Conservation (phyloP, 2,113 vertebrate species). For the Delphinapterus leucas region DNA sequence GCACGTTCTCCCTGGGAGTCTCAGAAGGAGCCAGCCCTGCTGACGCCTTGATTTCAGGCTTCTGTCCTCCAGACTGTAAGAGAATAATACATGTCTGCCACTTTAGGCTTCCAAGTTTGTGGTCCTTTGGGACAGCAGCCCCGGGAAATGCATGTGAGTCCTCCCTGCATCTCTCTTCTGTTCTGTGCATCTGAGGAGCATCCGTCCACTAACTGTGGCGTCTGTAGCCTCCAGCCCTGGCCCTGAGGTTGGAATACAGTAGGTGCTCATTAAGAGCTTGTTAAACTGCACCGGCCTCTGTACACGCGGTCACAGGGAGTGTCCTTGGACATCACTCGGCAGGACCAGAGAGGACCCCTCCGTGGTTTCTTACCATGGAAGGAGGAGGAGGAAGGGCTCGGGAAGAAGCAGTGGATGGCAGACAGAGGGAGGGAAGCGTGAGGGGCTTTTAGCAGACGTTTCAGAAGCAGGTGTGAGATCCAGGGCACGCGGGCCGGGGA, state of each 20-base stretch:
- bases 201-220: rapidly evolving
- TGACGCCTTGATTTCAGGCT: not conserved
- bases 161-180: not conserved
- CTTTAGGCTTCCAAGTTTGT: too few relatives aligned
- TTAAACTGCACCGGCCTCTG: too few relatives aligned
- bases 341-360: not conserved
- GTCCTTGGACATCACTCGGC: rapidly evolving
- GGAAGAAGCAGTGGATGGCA: not conserved
- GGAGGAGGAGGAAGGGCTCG: too few relatives aligned
- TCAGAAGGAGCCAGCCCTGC: not conserved
- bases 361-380: not conserved
- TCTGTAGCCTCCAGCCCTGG: not conserved
- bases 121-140: not conserved
- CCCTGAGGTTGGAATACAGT: not conserved
- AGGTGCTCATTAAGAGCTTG: not conserved
- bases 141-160: rapidly evolving
- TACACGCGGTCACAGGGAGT: too few relatives aligned
- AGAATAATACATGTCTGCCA: rapidly evolving
- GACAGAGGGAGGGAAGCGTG: not conserved
- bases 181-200: rapidly evolving
- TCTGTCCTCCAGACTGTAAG: not conserved
- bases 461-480: rapidly evolving
- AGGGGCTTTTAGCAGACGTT: not conserved
- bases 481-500: too few relatives aligned
- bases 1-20: not conserved